Conservation (phyloP, 2,888 invertebrate genomes). For the Cyclophora punctaria region DNA sequence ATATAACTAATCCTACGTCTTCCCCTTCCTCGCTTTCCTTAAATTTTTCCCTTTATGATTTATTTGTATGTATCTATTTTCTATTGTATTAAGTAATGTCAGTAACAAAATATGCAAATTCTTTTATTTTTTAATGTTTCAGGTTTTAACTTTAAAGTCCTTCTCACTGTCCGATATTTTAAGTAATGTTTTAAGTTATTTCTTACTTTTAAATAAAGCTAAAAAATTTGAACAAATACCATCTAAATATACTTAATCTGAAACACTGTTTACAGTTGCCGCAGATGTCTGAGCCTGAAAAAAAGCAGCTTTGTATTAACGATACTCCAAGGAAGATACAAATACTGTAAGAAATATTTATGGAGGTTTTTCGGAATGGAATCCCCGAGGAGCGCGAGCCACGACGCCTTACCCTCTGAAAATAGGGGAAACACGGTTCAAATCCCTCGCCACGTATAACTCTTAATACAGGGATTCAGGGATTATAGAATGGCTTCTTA, state of each 20-base stretch:
- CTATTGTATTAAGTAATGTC: too few relatives aligned
- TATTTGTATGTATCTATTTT: too few relatives aligned
- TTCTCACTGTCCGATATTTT: too few relatives aligned
- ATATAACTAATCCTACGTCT: too few relatives aligned
- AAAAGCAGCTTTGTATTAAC: conserved; percentile 65
- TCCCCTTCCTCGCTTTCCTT: too few relatives aligned
- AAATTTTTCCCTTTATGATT: too few relatives aligned
- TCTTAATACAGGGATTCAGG: conserved; percentile 69
- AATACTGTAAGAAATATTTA: conserved; percentile 74
- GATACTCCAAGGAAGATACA: conserved; percentile 73
- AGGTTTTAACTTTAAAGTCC: too few relatives aligned
- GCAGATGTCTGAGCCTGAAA: conserved; percentile 54
- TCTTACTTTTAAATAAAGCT: too few relatives aligned
- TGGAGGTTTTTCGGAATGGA: conserved; percentile 71
- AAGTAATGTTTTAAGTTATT: too few relatives aligned
- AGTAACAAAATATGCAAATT: too few relatives aligned
- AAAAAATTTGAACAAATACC: neutral
- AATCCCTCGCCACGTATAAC: conserved; percentile 69
- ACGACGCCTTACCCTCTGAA: conserved; percentile 51
- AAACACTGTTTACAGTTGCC: conserved; percentile 21
- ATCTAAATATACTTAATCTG: conserved; percentile 6
- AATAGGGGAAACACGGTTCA: conserved; percentile 65
- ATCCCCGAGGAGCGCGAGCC: conserved; percentile 57
- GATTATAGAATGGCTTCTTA: conserved; percentile 69
- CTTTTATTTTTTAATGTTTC: too few relatives aligned